Evolutionary conservation across 1,140 invertebrate species (phyloP).

Genomic region (Maniola jurtina): DNA sequence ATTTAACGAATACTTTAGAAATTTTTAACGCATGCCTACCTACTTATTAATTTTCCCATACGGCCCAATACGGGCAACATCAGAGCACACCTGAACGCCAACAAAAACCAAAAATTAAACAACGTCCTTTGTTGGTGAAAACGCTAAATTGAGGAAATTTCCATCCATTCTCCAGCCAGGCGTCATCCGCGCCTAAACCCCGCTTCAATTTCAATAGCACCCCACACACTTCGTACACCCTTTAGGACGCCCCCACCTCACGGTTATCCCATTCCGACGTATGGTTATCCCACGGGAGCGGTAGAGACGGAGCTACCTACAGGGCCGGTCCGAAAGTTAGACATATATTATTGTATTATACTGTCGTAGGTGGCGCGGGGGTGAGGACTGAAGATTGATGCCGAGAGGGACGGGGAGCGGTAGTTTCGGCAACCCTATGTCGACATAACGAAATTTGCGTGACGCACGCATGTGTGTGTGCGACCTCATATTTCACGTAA

Average conservation of each 20-base stretch:
- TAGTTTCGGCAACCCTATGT: slow-evolving; percentile 75
- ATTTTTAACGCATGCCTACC: too few species aligned
- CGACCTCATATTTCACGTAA: slow-evolving; percentile 68
- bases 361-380: slow-evolving; percentile 72
- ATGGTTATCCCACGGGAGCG: slow-evolving; percentile 19
- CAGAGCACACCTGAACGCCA: slow-evolving; percentile 55
- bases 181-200: slow-evolving; percentile 77
- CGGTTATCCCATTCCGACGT: slow-evolving; percentile 37
- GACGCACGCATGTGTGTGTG: slow-evolving; percentile 58
- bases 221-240: slow-evolving; percentile 75
- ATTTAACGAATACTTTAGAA: too few species aligned
- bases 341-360: slow-evolving; percentile 79
- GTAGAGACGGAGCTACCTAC: slow-evolving; percentile 57
- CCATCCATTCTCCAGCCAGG: slow-evolving; percentile 77
- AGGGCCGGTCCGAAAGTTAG: slow-evolving; percentile 77
- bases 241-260: slow-evolving; percentile 70
- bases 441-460: slow-evolving; percentile 70
- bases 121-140: slow-evolving; percentile 76
- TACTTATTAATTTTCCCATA: slow-evolving; percentile 12
- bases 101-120: slow-evolving; percentile 77
- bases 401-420: slow-evolving; percentile 51
- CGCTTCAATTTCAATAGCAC: slow-evolving; percentile 78
- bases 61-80: slow-evolving; percentile 23
- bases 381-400: slow-evolving; percentile 78
- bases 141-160: slow-evolving; percentile 79